A percentile compares a stretch with the other conserved stretches of the same genome.
These are phyloP conservation scores for Drosophila carrolli DNA, from an alignment of 1,140 invertebrate genomes.

Conservation along the genomic window DNA sequence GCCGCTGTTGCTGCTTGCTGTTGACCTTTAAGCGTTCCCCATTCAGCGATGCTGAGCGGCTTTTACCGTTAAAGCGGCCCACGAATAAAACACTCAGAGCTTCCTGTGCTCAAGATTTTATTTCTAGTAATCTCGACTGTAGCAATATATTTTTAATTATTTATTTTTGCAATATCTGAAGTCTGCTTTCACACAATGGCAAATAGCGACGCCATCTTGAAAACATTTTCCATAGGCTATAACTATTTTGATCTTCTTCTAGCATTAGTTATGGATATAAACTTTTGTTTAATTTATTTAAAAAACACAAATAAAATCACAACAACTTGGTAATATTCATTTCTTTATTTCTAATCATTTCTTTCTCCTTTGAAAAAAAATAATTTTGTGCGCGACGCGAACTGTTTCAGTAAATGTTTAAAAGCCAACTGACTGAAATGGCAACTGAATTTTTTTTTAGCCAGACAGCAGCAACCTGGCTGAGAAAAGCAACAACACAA, in stretches of 20 bases:
- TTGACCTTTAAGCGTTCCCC: constrained; percentile 75
- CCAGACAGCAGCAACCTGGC: constrained; percentile 52
- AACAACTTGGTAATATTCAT: constrained; percentile 6
- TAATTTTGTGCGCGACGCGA: constrained; percentile 62
- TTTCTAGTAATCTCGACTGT: constrained; percentile 5
- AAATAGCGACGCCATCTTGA: constrained; percentile 47
- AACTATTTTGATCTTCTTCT: constrained; percentile 3
- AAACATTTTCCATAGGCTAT: constrained; percentile 25
- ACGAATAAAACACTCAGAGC: constrained; percentile 32
- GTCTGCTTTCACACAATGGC: constrained; percentile 41
- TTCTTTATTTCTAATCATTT: constrained; percentile 24
- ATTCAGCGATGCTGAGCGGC: constrained; percentile 58
- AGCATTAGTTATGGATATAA: constrained; percentile 2
- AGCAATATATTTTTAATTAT: background rate
- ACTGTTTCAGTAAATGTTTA: constrained; percentile 82
- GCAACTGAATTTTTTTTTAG: constrained; percentile 69
- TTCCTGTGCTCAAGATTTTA: constrained; percentile 61
- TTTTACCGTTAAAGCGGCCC: constrained; percentile 71
- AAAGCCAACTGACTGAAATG: constrained; percentile 82
- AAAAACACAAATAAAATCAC: constrained; percentile 16
- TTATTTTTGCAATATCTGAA: constrained; percentile 22
- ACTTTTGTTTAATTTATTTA: constrained; percentile 4
- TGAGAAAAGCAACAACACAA: constrained; percentile 58
- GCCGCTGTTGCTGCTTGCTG: constrained; percentile 54
- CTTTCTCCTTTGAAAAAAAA: constrained; percentile 14